Evolutionary conservation across 2,888 invertebrate genomes (phyloP).

Genomic region (Mechanitis mazaeus): DNA sequence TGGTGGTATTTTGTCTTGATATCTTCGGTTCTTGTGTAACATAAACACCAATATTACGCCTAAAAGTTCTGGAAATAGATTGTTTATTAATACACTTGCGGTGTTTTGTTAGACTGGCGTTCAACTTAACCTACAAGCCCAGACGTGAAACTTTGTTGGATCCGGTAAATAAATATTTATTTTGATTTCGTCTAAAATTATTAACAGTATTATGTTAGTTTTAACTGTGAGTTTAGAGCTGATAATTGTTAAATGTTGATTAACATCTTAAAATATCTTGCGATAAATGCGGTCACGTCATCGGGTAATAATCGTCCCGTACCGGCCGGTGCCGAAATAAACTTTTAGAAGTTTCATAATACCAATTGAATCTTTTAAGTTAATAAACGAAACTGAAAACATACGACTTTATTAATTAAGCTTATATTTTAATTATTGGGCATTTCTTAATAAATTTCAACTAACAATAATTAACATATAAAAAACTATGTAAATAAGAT

Average conservation of each 20-base stretch:
- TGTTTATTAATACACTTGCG: neutral
- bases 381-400: too few species aligned
- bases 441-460: too few species aligned
- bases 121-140: neutral
- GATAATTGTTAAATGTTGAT: neutral
- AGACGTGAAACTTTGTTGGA: constrained; percentile 6
- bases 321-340: neutral
- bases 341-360: too few species aligned
- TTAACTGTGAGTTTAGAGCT: neutral
- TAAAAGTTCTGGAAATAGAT: constrained; percentile 16
- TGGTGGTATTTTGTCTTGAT: neutral
- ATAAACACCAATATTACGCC: too few species aligned
- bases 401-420: too few species aligned
- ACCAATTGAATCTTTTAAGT: too few species aligned
- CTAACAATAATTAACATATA: too few species aligned
- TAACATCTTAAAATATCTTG: constrained; percentile 21
- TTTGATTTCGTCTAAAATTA: neutral
- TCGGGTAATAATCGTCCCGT: constrained; percentile 9
- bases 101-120: neutral
- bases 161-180: constrained; percentile 16
- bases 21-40: neutral
- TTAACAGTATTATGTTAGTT: neutral
- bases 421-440: too few species aligned
- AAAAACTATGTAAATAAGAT: too few species aligned
- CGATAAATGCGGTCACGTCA: constrained; percentile 14